phyloP scores from a whole-genome alignment of 2,888 invertebrate species.

The Eupithecia pulchellata region DNA sequence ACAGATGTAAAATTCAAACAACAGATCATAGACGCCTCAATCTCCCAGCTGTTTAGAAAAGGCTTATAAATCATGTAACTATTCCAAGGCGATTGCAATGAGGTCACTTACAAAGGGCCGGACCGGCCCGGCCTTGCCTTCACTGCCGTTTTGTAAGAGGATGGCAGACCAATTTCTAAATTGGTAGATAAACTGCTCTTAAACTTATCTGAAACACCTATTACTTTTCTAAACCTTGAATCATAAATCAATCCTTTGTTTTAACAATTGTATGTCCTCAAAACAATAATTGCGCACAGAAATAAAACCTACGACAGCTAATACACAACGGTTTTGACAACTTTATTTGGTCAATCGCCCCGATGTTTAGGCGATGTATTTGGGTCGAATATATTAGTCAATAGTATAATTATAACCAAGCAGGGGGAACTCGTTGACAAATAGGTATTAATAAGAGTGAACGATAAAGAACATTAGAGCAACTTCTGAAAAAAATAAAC shows the following conservation, averaged over 20 bases:
- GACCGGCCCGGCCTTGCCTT: constrained; percentile 77
- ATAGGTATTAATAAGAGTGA: constrained; percentile 12
- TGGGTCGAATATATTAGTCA: constrained; percentile 72
- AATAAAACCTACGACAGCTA: constrained; percentile 44
- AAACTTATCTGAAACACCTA: not conserved
- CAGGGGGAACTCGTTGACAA: constrained; percentile 47
- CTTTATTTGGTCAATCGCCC: constrained; percentile 79
- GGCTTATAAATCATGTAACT: constrained; percentile 78
- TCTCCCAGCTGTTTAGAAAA: constrained; percentile 71
- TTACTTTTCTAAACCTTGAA: not conserved
- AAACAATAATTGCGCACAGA: constrained; percentile 22
- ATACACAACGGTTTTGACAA: constrained; percentile 70
- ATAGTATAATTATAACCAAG: constrained; percentile 60
- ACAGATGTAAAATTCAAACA: constrained; percentile 50
- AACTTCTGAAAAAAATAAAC: not conserved
- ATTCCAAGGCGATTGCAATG: constrained; percentile 82
- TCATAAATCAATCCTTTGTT: not conserved
- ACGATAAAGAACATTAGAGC: constrained; percentile 3
- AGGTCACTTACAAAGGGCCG: constrained; percentile 78
- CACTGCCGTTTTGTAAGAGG: constrained; percentile 69
- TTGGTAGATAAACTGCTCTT: not conserved
- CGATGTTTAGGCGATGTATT: constrained; percentile 62
- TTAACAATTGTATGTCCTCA: not conserved
- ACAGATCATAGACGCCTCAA: constrained; percentile 53
- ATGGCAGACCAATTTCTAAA: constrained; percentile 67